These are phyloP conservation scores for Halichoerus grypus DNA, from an alignment of 2,113 vertebrate species.

Conservation along the genomic window DNA sequence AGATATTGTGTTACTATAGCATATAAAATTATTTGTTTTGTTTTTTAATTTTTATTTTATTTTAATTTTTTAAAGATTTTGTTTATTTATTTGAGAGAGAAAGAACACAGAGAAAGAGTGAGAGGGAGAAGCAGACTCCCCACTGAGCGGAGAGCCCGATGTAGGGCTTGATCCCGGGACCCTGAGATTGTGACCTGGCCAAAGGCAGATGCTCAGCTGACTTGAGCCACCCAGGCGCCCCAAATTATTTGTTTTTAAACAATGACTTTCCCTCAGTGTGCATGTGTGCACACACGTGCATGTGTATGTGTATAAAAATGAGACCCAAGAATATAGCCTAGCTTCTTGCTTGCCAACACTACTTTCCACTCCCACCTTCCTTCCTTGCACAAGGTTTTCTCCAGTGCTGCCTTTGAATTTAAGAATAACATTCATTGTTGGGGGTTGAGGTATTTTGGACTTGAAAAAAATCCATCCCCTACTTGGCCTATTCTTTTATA, in stretches of 20 bases:
- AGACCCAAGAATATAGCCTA: neutral
- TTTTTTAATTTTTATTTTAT: too few relatives aligned
- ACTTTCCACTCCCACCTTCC: neutral
- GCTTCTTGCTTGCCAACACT: neutral
- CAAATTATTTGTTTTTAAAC: slow-evolving; percentile 40
- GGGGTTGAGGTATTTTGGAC: neutral
- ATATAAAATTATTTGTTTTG: slow-evolving; percentile 36
- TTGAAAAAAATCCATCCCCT: neutral
- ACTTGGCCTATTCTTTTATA: neutral
- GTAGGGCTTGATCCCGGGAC: too few relatives aligned
- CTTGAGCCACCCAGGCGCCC: too few relatives aligned
- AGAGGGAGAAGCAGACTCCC: too few relatives aligned
- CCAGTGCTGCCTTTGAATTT: neutral
- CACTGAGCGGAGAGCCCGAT: too few relatives aligned
- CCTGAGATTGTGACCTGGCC: too few relatives aligned
- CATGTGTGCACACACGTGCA: neutral
- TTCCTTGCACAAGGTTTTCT: neutral
- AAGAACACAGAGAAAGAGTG: too few relatives aligned
- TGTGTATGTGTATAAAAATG: neutral
- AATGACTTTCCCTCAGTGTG: neutral
- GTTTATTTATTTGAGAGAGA: too few relatives aligned
- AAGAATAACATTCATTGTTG: slow-evolving; percentile 38
- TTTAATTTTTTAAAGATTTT: too few relatives aligned
- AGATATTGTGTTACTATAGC: neutral
- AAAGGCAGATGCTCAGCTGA: too few relatives aligned